phyloP scores from a whole-genome alignment of 2,888 invertebrate genomes.

The Pseudococcus viburni region DNA sequence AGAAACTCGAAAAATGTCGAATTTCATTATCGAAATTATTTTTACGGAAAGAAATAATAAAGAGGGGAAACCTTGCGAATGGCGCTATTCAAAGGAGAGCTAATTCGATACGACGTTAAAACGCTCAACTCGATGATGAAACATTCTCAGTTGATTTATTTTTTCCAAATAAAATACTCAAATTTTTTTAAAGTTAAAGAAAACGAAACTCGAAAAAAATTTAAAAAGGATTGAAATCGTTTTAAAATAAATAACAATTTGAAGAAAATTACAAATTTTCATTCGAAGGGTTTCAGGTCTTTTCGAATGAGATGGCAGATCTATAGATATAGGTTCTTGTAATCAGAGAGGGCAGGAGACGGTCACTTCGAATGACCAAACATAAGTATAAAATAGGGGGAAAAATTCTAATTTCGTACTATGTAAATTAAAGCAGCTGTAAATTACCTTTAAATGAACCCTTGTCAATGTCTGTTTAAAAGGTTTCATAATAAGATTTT shows the following conservation, averaged over 20 bases:
- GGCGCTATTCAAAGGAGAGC: no score
- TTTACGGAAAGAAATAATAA: not conserved
- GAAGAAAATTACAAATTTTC: no score
- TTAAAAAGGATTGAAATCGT: no score
- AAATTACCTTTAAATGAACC: slow-evolving; percentile 22
- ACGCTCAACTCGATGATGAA: no score
- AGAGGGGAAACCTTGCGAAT: not conserved
- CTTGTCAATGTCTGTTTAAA: slow-evolving; percentile 44
- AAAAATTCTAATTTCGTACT: not conserved
- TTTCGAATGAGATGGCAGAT: not conserved
- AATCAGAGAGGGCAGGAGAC: not conserved
- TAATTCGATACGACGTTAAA: no score
- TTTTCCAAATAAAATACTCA: no score
- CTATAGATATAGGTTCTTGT: not conserved
- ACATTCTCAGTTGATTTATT: no score
- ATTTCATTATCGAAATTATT: slow-evolving; percentile 23
- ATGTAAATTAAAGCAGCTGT: slow-evolving; percentile 44
- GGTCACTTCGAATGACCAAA: not conserved
- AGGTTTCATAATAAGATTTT: slow-evolving; percentile 41
- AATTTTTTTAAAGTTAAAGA: no score
- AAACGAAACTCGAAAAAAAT: no score
- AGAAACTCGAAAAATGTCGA: slow-evolving; percentile 15
- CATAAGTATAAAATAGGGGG: not conserved
- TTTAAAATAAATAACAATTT: no score
- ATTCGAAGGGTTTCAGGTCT: no score